Evolutionary conservation across 1,140 invertebrate genomes (phyloP).

Genomic region (Pogonognathellus flavescens): DNA sequence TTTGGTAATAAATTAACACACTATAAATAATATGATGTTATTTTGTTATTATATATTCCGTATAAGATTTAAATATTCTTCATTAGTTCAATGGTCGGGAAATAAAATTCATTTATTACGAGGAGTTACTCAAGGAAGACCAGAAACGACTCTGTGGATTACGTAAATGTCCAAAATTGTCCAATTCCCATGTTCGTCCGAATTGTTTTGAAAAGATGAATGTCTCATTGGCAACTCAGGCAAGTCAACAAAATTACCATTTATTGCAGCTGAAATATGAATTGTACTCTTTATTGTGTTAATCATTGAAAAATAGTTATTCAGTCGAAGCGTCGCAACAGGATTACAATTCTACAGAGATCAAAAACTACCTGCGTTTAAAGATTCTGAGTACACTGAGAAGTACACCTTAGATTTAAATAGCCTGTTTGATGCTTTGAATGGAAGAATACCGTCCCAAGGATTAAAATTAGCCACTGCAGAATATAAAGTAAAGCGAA

Average conservation of each 20-base stretch:
- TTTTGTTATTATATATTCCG: too few species aligned
- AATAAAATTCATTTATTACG: not conserved
- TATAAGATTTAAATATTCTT: not conserved
- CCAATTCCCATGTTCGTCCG: not conserved
- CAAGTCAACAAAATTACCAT: not conserved
- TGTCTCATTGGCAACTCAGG: not conserved
- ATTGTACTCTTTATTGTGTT: not conserved
- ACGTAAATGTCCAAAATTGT: not conserved
- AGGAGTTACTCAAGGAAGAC: not conserved
- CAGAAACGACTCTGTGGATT: not conserved
- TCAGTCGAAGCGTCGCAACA: not conserved
- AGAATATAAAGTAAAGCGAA: too few species aligned
- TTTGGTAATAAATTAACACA: too few species aligned
- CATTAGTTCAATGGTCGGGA: not conserved
- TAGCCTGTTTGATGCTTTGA: not conserved
- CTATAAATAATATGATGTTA: not conserved
- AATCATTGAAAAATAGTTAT: not conserved
- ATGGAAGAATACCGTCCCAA: not conserved
- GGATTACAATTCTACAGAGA: not conserved
- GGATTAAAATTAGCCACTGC: too few species aligned
- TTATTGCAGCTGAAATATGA: too few species aligned
- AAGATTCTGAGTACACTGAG: not conserved
- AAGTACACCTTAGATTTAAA: not conserved
- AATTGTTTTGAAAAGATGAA: slow-evolving; percentile 1
- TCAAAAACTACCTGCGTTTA: not conserved